Base-by-base conservation (phyloP, 2,888 invertebrate species). In the Xestia sexstrigata region DNA sequence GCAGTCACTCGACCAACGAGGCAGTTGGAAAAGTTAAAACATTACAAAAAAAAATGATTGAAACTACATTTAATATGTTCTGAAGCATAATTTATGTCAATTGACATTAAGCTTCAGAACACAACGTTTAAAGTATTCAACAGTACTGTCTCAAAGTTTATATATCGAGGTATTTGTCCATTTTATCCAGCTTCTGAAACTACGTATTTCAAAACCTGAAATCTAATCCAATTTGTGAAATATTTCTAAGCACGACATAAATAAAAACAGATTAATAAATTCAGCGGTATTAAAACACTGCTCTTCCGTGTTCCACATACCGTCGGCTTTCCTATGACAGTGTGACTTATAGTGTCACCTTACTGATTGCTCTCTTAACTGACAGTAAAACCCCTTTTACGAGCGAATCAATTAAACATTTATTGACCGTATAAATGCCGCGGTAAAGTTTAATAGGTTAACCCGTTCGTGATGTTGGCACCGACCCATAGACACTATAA, bases 301-400 rank as follows among this genome's bases (percentile, higher is more conserved):
- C 30, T 58, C 17, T 67, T 85, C 78, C 83, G 71, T 68, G 80
- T 85, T 20, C 70, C 17, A 62, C 65, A 81, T 83, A 60, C 60
- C 58, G 4, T 72, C 26, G 52, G 71, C 30, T 74, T 77, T 55
- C 3, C 74, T 67, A 70, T 17, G 74, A 39, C 67, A 65, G 47
- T 70, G 39, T 81, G 66, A 85, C 67, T 76, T 71, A 78, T 73
- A n/a, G 35, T 74, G 62, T 78, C 76, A 78, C 75, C 66, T 74
- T 60, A 67, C 13, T 75, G 58, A 76, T 76, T 72, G 75, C 74
- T 69, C 82, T 76, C 69, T 88, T 86, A 85, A 85, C 84, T 78
- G 76, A 79, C 63, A 81, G 70, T 89, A 80, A 87, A 87, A 87
- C 66, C 66, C 60, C 63, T 62, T 88, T 88, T 82, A 87, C 83